phyloP scores from a whole-genome alignment of 1,140 invertebrate species.

The Zelostemma sp. region DNA sequence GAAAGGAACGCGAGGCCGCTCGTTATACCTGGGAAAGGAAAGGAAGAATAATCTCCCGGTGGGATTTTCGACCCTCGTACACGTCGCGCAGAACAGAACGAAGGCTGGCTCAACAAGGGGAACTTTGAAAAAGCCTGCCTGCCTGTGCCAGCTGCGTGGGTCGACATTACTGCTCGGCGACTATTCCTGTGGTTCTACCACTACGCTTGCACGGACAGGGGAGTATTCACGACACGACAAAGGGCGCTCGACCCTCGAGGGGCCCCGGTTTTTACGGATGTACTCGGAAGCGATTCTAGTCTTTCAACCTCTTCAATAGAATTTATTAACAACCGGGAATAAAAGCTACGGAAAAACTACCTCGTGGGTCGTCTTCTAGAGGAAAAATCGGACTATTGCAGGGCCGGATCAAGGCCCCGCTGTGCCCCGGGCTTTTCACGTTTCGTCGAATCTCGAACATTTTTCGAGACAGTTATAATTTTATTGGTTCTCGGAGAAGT shows the following conservation, averaged over 20 bases:
- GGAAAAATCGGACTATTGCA: too few species aligned
- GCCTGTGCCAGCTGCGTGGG: constrained; percentile 47
- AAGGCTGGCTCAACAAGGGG: constrained; percentile 31
- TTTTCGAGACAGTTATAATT: too few species aligned
- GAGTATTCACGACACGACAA: constrained; percentile 51
- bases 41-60: constrained; percentile 62
- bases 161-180: too few species aligned
- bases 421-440: too few species aligned
- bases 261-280: constrained; percentile 45
- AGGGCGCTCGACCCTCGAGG: constrained; percentile 56
- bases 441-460: too few species aligned
- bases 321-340: constrained; percentile 49
- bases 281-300: too few species aligned
- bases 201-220: constrained; percentile 12
- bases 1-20: constrained; percentile 41
- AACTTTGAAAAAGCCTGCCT: constrained; percentile 55
- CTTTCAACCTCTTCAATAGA: constrained; percentile 47
- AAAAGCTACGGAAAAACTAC: constrained; percentile 30
- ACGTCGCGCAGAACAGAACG: constrained; percentile 28
- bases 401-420: too few species aligned
- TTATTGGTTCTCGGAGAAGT: too few species aligned
- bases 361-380: constrained; percentile 37
- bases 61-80: constrained; percentile 58
- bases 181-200: too few species aligned
- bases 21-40: constrained; percentile 53